phyloP scores from a whole-genome alignment of 2,888 invertebrate genomes.

The Apomyelois bistriatella region DNA sequence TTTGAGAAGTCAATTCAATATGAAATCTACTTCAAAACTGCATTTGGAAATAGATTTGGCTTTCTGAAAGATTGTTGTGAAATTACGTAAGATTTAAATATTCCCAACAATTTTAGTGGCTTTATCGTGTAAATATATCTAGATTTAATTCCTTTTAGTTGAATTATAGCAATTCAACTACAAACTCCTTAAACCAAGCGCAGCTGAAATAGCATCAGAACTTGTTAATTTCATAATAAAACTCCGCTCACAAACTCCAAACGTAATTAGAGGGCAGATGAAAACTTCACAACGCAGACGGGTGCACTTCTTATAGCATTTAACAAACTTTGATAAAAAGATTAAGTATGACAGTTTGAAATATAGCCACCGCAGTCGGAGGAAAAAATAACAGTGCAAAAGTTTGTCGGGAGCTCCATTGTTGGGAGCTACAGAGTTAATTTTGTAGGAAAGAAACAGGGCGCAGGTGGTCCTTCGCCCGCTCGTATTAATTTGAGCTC shows the following conservation, averaged over 20 bases:
- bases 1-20: neutral
- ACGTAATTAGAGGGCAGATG: slow-evolving; percentile 72
- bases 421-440: slow-evolving; percentile 71
- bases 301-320: slow-evolving; percentile 74
- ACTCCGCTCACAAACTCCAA: slow-evolving; percentile 51
- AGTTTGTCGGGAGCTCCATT: slow-evolving; percentile 66
- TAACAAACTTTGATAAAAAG: slow-evolving; percentile 80
- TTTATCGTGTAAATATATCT: neutral
- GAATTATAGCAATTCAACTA: neutral
- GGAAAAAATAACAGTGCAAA: slow-evolving; percentile 70
- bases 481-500: slow-evolving; percentile 73
- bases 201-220: slow-evolving; percentile 32
- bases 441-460: slow-evolving; percentile 70
- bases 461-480: slow-evolving; percentile 62
- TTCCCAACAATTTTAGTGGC: neutral
- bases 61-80: no score
- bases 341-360: slow-evolving; percentile 80
- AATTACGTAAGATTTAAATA: no score
- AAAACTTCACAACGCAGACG: slow-evolving; percentile 58
- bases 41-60: no score
- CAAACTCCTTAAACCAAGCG: neutral
- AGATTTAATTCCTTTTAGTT: neutral
- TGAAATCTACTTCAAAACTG: neutral
- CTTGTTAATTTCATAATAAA: slow-evolving; percentile 51
- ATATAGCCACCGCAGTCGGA: slow-evolving; percentile 71